Percentiles rank a stretch among this genome's conserved stretches.
phyloP scores from a whole-genome alignment of 2,888 invertebrate genomes.

The Harpalus rufipes region DNA sequence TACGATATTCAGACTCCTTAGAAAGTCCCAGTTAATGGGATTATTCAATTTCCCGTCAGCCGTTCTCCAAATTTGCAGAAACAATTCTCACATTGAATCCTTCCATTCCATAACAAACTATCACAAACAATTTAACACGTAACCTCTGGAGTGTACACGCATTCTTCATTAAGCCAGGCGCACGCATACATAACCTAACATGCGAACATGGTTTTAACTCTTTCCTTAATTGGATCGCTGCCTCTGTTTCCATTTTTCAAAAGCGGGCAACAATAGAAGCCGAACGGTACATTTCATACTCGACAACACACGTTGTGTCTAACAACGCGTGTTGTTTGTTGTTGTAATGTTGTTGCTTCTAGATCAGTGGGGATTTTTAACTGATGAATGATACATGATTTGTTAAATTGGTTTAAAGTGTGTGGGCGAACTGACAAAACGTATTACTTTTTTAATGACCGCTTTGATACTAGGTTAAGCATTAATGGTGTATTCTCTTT shows the following conservation, averaged over 20 bases:
- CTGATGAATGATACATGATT: conserved; percentile 54
- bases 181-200: conserved; percentile 19
- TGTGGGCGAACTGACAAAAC: conserved; percentile 49
- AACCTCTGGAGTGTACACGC: conserved; percentile 10
- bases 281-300: conserved; percentile 50
- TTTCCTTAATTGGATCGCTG: conserved; percentile 57
- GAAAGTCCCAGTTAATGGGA: not conserved
- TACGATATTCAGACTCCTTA: not conserved
- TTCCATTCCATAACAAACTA: conserved; percentile 6
- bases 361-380: conserved; percentile 13
- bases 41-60: not conserved
- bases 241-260: conserved; percentile 59
- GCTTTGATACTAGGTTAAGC: conserved; percentile 53
- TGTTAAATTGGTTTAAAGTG: conserved; percentile 59
- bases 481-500: conserved; percentile 32
- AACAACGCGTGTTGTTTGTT: conserved; percentile 14
- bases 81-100: not conserved
- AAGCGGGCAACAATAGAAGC: conserved; percentile 38
- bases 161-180: conserved; percentile 21
- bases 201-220: conserved; percentile 45
- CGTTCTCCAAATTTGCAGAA: not conserved
- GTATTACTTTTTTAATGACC: conserved; percentile 57
- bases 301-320: conserved; percentile 12
- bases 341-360: conserved; percentile 8
- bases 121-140: conserved; percentile 2